Conservation (phyloP, 1,140 invertebrate genomes). For the Drosophila sucinea region DNA sequence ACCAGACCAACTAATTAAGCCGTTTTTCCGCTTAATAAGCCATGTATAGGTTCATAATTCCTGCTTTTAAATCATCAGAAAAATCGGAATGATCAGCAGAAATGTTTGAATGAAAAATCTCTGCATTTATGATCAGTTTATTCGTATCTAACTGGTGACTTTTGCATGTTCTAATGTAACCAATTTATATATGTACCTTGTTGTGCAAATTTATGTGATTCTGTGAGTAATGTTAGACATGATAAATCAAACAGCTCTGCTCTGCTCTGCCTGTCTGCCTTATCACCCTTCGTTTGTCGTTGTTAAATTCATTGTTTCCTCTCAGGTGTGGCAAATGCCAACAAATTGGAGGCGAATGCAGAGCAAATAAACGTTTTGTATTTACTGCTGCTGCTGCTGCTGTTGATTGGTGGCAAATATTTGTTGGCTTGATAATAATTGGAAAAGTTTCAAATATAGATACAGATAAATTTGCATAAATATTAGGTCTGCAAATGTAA, state of each 20-base stretch:
- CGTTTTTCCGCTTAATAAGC: no score
- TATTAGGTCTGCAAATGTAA: neutral
- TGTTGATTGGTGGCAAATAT: conserved; percentile 12
- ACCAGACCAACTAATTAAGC: no score
- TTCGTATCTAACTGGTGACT: no score
- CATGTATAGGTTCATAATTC: no score
- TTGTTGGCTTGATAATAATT: conserved; percentile 8
- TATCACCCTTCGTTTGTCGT: neutral
- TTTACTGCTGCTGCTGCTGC: neutral
- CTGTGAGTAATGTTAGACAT: neutral
- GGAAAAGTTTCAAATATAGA: neutral
- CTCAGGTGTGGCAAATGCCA: neutral
- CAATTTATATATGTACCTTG: no score
- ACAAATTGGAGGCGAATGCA: neutral
- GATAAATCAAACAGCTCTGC: neutral
- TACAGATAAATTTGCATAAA: neutral
- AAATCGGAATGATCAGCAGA: no score
- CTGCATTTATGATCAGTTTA: no score
- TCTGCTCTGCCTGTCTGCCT: neutral
- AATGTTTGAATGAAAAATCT: no score
- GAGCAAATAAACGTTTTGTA: conserved; percentile 5
- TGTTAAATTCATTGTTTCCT: neutral
- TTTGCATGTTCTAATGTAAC: no score
- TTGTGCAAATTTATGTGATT: no score
- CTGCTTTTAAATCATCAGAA: no score